These are phyloP conservation scores for Trisateles emortualis DNA, from an alignment of 2,888 invertebrate genomes.

Conservation along the genomic window DNA sequence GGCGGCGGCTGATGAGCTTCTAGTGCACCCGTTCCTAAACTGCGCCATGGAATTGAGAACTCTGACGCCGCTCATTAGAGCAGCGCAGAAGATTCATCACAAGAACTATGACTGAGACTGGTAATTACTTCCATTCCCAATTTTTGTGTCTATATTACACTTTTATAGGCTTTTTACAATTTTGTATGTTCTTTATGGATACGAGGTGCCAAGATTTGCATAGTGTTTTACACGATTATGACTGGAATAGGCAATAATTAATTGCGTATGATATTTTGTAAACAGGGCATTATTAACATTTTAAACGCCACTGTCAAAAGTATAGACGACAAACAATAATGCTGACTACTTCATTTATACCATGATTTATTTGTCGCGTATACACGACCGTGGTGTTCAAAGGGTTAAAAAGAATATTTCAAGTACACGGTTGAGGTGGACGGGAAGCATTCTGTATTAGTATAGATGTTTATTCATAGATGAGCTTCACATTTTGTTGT, in stretches of 20 bases:
- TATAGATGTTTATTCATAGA: slow-evolving; percentile 39
- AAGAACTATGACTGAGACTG: slow-evolving; percentile 84
- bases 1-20: slow-evolving; percentile 91
- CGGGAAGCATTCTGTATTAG: slow-evolving; percentile 34
- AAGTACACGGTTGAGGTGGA: slow-evolving; percentile 21
- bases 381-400: no score
- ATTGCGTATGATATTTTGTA: slow-evolving; percentile 25
- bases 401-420: slow-evolving; percentile 21
- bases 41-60: slow-evolving; percentile 93
- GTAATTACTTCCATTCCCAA: slow-evolving; percentile 62
- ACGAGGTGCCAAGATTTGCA: slow-evolving; percentile 65
- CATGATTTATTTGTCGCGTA: no score
- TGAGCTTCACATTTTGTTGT: slow-evolving; percentile 26
- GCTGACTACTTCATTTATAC: no score
- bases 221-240: slow-evolving; percentile 40
- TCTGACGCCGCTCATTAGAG: slow-evolving; percentile 95
- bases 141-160: slow-evolving; percentile 55
- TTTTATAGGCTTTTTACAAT: slow-evolving; percentile 72
- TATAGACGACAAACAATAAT: no score
- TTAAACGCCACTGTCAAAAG: no score
- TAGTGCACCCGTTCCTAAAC: slow-evolving; percentile 92
- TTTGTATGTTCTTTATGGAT: slow-evolving; percentile 58
- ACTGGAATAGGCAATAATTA: slow-evolving; percentile 34
- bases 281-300: slow-evolving; percentile 38
- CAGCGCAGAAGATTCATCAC: slow-evolving; percentile 94